A percentile compares a stretch with the other conserved stretches of the same genome.
Evolutionary conservation across 2,888 invertebrate genomes (phyloP).

Genomic region (Drosophila picticornis): DNA sequence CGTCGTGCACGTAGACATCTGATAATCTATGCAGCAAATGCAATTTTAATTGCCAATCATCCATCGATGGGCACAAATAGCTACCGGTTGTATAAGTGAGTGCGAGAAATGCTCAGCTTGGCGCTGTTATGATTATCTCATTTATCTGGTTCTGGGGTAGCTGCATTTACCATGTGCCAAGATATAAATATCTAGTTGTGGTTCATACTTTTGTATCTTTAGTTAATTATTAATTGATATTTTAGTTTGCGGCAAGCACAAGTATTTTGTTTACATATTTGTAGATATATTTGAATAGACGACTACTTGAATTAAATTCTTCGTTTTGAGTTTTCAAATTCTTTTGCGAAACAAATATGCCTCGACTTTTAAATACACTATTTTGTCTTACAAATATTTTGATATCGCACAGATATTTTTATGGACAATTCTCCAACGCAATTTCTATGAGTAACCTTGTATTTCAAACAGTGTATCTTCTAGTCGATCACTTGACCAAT

Average conservation of each 20-base stretch:
- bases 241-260: neutral
- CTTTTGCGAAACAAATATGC: neutral
- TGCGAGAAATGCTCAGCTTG: constrained; percentile 16
- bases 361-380: neutral
- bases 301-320: neutral
- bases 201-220: neutral
- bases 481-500: neutral
- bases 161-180: neutral
- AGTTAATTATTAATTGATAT: neutral
- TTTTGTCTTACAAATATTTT: neutral
- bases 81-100: constrained; percentile 47
- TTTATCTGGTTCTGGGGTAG: neutral
- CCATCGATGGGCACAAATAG: constrained; percentile 37
- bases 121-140: neutral
- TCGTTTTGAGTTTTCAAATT: neutral
- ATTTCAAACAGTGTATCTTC: neutral
- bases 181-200: neutral
- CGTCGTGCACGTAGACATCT: constrained; percentile 58
- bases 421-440: neutral
- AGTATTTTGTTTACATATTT: neutral
- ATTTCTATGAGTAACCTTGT: neutral
- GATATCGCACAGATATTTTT: neutral
- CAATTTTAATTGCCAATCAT: constrained; percentile 76
- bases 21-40: constrained; percentile 63
- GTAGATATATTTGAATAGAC: neutral